Percentiles rank a stretch among this genome's conserved stretches.
phyloP scores from a whole-genome alignment of 2,113 vertebrate species.

The Centropristis striata region DNA sequence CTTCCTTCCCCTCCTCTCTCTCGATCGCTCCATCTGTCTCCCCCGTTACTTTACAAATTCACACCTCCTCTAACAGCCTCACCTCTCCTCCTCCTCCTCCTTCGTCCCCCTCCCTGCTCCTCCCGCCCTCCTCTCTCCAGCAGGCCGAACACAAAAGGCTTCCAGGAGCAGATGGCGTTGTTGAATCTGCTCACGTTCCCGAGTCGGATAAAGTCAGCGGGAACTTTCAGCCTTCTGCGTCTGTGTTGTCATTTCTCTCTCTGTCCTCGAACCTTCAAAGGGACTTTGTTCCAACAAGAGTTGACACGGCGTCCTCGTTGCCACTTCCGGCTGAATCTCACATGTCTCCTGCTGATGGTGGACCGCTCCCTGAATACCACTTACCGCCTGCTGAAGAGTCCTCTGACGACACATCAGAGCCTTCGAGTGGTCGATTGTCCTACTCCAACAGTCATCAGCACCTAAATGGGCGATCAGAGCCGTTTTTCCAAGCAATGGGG shows the following conservation, averaged over 20 bases:
- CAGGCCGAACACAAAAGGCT: neutral
- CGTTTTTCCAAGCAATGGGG: neutral
- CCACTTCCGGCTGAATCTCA: conserved; percentile 17
- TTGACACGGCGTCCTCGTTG: neutral
- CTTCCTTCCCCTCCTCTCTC: neutral
- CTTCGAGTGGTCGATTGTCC: neutral
- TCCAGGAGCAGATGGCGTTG: neutral
- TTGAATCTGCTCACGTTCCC: conserved; percentile 16
- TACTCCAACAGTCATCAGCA: neutral
- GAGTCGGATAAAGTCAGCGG: neutral
- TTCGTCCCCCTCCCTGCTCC: neutral
- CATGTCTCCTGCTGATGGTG: neutral
- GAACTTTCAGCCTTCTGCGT: conserved; percentile 9
- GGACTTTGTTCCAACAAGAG: neutral
- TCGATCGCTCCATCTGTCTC: neutral
- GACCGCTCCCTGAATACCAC: neutral
- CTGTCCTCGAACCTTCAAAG: conserved; percentile 25
- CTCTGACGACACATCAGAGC: neutral
- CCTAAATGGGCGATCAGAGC: neutral
- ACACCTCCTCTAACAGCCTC: neutral
- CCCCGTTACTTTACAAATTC: neutral
- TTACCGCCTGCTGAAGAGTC: neutral
- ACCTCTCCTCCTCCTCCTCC: neutral
- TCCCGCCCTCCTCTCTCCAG: neutral
- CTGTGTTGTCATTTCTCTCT: conserved; percentile 26